Conservation (phyloP, 2,113 vertebrate species). For the Tamias sibiricus region DNA sequence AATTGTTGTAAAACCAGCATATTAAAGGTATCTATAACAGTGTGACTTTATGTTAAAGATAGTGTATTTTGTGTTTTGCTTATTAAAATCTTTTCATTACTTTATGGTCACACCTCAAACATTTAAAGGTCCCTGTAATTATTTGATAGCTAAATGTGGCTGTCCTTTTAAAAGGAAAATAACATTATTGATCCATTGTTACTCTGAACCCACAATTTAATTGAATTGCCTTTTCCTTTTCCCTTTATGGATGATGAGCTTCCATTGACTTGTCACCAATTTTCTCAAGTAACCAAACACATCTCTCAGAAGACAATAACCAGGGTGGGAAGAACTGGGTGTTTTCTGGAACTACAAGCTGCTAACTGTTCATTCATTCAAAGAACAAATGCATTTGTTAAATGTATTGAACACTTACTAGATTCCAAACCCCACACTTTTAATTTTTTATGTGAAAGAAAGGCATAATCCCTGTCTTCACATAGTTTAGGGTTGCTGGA, state of each 20-base stretch:
- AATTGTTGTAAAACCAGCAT: constrained; percentile 7
- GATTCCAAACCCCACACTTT: background rate
- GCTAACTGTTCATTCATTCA: background rate
- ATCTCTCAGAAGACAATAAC: background rate
- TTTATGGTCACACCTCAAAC: constrained; percentile 15
- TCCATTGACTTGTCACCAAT: background rate
- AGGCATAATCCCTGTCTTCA: background rate
- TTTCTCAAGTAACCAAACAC: background rate
- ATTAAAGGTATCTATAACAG: background rate
- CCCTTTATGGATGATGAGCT: background rate
- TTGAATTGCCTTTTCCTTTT: constrained; percentile 34
- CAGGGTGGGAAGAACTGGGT: background rate
- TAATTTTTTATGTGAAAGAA: background rate
- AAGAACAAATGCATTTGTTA: background rate
- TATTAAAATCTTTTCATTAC: constrained; percentile 24
- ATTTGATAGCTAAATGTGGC: constrained; percentile 31
- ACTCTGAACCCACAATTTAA: background rate
- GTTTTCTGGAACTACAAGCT: background rate
- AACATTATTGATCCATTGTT: background rate
- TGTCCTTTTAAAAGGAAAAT: constrained; percentile 55
- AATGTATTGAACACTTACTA: background rate
- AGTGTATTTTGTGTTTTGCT: background rate
- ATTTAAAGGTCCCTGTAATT: constrained; percentile 40
- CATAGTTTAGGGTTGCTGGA: background rate
- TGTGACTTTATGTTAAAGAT: constrained; percentile 28